phyloP scores from a whole-genome alignment of 1,140 invertebrate species.

The Saccostrea glomerata region DNA sequence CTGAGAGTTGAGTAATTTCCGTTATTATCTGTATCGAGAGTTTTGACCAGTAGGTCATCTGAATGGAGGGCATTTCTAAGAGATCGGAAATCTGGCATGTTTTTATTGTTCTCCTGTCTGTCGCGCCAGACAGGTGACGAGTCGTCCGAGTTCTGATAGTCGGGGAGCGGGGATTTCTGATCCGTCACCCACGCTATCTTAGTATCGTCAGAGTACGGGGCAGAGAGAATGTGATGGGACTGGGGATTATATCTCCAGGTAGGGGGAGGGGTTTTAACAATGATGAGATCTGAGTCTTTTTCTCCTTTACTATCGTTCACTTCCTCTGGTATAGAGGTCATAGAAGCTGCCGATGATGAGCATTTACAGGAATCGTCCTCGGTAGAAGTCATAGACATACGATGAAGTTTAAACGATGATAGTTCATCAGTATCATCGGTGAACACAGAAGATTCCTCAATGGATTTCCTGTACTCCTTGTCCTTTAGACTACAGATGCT shows the following conservation, averaged over 20 bases:
- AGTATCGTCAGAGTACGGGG: conserved; percentile 68
- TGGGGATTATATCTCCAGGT: conserved; percentile 39
- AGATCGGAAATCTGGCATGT: conserved; percentile 56
- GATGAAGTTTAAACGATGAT: conserved; percentile 57
- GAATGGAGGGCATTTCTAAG: conserved; percentile 59
- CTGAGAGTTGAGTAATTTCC: conserved; percentile 48
- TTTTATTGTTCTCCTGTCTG: conserved; percentile 48
- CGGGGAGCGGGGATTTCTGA: neutral
- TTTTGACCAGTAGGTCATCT: conserved; percentile 64
- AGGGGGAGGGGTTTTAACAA: conserved; percentile 46
- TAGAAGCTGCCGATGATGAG: conserved; percentile 62
- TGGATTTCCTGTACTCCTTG: conserved; percentile 56
- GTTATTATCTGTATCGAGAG: conserved; percentile 53
- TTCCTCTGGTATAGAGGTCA: conserved; percentile 64
- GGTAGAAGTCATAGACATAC: conserved; percentile 61
- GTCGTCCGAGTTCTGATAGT: conserved; percentile 20
- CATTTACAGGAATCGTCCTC: conserved; percentile 63
- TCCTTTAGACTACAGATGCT: conserved; percentile 59
- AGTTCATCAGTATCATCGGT: conserved; percentile 60
- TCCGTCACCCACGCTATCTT: conserved; percentile 64
- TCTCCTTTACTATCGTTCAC: conserved; percentile 44
- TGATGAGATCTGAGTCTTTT: conserved; percentile 33
- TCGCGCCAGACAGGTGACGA: conserved; percentile 54
- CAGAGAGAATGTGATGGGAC: conserved; percentile 59
- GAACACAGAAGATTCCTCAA: conserved; percentile 60